Conservation (phyloP, 2,797 vertebrate genomes). For the Anguilla anguilla region DNA sequence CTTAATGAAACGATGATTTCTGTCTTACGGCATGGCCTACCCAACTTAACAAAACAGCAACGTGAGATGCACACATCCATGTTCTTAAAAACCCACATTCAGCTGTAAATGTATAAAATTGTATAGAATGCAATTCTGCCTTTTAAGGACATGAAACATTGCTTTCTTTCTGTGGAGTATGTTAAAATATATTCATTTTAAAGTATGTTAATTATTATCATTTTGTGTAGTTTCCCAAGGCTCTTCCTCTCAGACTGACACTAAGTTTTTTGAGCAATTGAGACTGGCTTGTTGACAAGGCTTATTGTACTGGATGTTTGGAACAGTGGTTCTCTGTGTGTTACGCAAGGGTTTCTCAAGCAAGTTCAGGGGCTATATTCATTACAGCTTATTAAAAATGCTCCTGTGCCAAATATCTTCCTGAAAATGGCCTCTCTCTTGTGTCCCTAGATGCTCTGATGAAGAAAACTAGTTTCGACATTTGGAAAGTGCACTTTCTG, state of each 20-base stretch:
- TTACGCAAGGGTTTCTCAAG: neutral
- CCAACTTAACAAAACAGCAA: neutral
- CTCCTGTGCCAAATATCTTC: slow-evolving; percentile 14
- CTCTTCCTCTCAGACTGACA: neutral
- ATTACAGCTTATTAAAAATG: slow-evolving; percentile 4
- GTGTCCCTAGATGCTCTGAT: neutral
- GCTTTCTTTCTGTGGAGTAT: neutral
- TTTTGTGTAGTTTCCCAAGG: neutral
- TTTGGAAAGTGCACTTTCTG: neutral
- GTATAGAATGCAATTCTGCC: neutral
- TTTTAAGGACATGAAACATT: neutral
- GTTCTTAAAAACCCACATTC: neutral
- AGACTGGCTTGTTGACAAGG: slow-evolving; percentile 3
- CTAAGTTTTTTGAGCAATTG: neutral
- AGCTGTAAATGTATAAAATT: neutral
- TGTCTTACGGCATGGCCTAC: neutral
- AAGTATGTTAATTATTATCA: neutral
- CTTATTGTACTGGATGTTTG: neutral
- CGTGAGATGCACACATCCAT: neutral
- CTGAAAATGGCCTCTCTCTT: slow-evolving; percentile 7
- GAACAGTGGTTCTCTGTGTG: slow-evolving; percentile 14
- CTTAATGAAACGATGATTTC: neutral
- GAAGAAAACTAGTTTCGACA: neutral
- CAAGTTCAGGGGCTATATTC: slow-evolving; percentile 7
- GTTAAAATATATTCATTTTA: neutral